Evolutionary conservation across 2,888 invertebrate species (phyloP).

Genomic region (Scaptomyza flava): DNA sequence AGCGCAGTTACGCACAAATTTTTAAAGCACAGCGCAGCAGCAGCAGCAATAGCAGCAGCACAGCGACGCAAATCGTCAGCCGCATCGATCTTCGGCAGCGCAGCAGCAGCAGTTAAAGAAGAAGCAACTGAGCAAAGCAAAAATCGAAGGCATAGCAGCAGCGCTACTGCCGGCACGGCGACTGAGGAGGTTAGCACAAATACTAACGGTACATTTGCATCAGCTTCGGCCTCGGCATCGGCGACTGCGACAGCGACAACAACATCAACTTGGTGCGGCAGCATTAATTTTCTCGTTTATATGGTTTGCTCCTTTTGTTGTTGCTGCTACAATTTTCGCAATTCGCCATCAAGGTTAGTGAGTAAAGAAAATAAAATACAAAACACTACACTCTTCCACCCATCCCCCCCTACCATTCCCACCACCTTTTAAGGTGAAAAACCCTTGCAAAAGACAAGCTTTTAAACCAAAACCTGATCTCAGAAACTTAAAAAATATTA

Average conservation of each 20-base stretch:
- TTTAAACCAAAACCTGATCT: too few species aligned
- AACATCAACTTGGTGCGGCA: conserved; percentile 80
- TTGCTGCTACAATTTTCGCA: conserved; percentile 82
- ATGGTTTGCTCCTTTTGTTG: conserved; percentile 83
- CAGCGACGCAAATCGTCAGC: conserved; percentile 62
- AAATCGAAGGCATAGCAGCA: conserved; percentile 59
- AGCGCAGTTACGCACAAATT: conserved; percentile 44
- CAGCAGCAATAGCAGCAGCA: not conserved
- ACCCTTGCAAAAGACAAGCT: too few species aligned
- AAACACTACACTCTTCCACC: too few species aligned
- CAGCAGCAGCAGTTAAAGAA: conserved; percentile 53
- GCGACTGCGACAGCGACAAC: conserved; percentile 44
- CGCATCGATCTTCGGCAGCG: conserved; percentile 75
- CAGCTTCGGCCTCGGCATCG: conserved; percentile 35
- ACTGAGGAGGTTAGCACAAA: conserved; percentile 55
- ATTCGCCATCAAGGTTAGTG: conserved; percentile 81
- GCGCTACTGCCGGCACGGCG: conserved; percentile 52
- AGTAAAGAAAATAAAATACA: too few species aligned
- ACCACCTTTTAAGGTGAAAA: too few species aligned
- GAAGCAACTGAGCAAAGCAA: conserved; percentile 9
- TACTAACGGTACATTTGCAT: conserved; percentile 29
- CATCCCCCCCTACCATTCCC: too few species aligned
- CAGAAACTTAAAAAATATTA: too few species aligned
- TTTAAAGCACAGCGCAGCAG: conserved; percentile 47
- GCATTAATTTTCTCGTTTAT: conserved; percentile 82